These are phyloP conservation scores for Trichoplax adhaerens DNA, from an alignment of 37 sponge, comb jelly and placozoan species.

Conservation along the genomic window DNA sequence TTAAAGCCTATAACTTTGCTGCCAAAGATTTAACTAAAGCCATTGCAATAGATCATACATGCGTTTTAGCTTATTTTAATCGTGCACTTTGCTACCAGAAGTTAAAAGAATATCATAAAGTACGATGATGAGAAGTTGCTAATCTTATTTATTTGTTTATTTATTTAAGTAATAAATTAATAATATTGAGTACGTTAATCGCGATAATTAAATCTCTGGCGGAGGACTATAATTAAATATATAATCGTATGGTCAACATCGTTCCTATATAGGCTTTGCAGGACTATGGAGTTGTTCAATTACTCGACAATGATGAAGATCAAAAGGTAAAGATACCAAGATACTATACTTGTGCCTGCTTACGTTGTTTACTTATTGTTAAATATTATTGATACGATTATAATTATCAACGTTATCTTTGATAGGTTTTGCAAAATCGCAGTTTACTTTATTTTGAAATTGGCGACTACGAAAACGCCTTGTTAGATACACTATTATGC, in stretches of 20 bases:
- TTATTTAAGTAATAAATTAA: no score
- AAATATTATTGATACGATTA: neutral
- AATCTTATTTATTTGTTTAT: no score
- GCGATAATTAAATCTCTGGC: neutral
- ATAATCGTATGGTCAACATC: neutral
- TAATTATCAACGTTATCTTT: neutral
- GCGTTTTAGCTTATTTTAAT: conserved; percentile 59
- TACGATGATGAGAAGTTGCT: neutral
- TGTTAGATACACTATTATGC: conserved; percentile 35
- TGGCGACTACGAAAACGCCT: conserved; percentile 48
- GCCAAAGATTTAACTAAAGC: conserved; percentile 40
- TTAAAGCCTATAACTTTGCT: conserved; percentile 31
- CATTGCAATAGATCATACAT: conserved; percentile 23
- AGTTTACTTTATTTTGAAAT: conserved; percentile 60
- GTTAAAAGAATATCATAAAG: conserved; percentile 29
- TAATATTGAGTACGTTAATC: no score
- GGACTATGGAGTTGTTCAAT: neutral
- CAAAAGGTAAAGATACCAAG: neutral
- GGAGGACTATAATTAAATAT: neutral
- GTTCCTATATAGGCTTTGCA: conserved; percentile 4
- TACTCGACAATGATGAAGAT: conserved; percentile 2
- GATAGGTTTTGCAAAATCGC: conserved; percentile 68
- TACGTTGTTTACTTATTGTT: neutral
- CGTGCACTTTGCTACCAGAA: conserved; percentile 66
- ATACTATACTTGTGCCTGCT: neutral